Evolutionary conservation across 1,140 invertebrate genomes (phyloP).

Genomic region (Galendromus occidentalis): DNA sequence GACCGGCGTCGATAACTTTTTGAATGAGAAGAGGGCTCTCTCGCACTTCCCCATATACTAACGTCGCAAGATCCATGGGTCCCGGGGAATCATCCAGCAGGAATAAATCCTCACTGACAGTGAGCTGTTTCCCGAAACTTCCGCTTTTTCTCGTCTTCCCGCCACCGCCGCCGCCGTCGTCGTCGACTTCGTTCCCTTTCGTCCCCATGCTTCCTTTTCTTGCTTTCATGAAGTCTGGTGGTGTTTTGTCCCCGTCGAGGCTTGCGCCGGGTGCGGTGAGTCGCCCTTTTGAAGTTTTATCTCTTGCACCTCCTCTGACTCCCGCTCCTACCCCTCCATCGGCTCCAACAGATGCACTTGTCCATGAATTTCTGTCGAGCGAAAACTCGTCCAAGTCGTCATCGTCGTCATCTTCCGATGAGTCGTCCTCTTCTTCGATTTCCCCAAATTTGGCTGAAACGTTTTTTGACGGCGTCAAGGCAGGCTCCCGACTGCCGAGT

Average conservation of each 20-base stretch:
- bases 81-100: not conserved
- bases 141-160: not conserved
- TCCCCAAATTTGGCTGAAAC: not conserved
- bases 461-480: not conserved
- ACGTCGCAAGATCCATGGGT: not conserved
- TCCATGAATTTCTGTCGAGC: not conserved
- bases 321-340: too few species aligned
- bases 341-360: not conserved
- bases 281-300: too few species aligned
- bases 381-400: not conserved
- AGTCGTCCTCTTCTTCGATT: slow-evolving; percentile 5
- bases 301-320: too few species aligned
- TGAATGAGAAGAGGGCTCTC: slow-evolving; percentile 1
- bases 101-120: not conserved
- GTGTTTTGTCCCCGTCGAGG: too few species aligned
- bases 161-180: too few species aligned
- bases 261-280: too few species aligned
- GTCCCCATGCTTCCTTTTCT: too few species aligned
- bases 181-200: too few species aligned
- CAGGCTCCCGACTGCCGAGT: slow-evolving; percentile 2
- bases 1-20: not conserved
- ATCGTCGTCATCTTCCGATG: not conserved
- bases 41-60: not conserved
- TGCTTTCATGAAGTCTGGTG: too few species aligned
- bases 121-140: not conserved